These are phyloP conservation scores for Odontamblyopus lacepedii DNA, from an alignment of 2,797 vertebrate species.

Conservation along the genomic window DNA sequence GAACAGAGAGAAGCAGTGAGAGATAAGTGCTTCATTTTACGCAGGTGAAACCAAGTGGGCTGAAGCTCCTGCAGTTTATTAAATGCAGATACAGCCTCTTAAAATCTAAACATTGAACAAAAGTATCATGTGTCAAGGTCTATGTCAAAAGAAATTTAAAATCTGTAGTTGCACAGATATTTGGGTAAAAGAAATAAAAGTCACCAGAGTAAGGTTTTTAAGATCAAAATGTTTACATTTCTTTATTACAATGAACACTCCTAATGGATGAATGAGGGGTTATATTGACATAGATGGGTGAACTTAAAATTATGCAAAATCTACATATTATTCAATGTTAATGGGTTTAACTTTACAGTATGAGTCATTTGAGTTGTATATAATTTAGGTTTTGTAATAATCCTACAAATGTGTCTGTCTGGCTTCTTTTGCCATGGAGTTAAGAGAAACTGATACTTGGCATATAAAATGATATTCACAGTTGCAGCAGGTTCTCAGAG, in stretches of 20 bases:
- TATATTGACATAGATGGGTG: too few species aligned
- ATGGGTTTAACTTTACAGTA: too few species aligned
- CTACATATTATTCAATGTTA: too few species aligned
- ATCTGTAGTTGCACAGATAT: background rate
- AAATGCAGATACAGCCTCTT: background rate
- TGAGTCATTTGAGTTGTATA: too few species aligned
- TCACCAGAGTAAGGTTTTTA: background rate
- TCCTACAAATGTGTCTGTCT: too few species aligned
- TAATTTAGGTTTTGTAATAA: too few species aligned
- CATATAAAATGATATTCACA: too few species aligned
- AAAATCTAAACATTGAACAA: background rate
- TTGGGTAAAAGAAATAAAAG: background rate
- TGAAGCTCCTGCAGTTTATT: background rate
- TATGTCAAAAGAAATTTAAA: background rate
- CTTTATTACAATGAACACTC: too few species aligned
- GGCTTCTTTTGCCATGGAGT: too few species aligned
- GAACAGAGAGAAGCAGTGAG: background rate
- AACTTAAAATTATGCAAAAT: too few species aligned
- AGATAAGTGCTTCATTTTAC: slow-evolving; percentile 4
- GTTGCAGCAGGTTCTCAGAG: background rate
- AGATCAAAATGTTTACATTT: too few species aligned
- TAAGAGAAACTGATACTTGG: too few species aligned
- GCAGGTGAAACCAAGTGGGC: slow-evolving; percentile 1
- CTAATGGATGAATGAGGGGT: background rate
- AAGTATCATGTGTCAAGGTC: background rate